These are phyloP conservation scores for Labeo catla DNA, from an alignment of 2,113 vertebrate genomes.

Conservation along the genomic window DNA sequence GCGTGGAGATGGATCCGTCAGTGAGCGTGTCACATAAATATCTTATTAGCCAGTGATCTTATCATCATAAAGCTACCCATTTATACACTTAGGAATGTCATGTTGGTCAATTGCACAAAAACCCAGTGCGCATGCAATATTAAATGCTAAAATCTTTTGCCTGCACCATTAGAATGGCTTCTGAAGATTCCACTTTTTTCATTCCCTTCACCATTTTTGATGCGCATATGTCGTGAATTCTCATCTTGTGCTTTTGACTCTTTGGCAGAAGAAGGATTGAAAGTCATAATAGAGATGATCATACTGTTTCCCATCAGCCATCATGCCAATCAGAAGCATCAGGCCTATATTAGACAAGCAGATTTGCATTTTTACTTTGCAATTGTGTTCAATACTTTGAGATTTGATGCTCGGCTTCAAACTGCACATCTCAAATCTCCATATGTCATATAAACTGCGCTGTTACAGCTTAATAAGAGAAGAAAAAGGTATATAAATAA, in stretches of 20 bases:
- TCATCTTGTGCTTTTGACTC: constrained; percentile 16
- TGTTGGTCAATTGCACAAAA: constrained; percentile 83
- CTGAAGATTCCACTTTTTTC: constrained; percentile 60
- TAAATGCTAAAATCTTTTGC: constrained; percentile 76
- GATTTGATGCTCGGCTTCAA: not conserved
- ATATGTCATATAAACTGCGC: not conserved
- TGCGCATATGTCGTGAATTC: constrained; percentile 63
- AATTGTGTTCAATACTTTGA: not conserved
- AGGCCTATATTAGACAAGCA: not conserved
- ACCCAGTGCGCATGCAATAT: constrained; percentile 75
- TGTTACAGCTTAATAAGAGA: not conserved
- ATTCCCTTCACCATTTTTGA: constrained; percentile 49
- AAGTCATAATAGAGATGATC: not conserved
- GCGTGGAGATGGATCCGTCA: constrained; percentile 82
- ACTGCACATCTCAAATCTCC: not conserved
- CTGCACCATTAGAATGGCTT: constrained; percentile 76
- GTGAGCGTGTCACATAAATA: constrained; percentile 95
- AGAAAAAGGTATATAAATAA: not conserved
- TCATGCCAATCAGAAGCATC: not conserved
- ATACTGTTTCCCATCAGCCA: not conserved
- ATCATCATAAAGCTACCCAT: constrained; percentile 92
- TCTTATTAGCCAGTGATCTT: constrained; percentile 94
- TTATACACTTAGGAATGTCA: constrained; percentile 88
- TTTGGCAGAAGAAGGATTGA: not conserved
- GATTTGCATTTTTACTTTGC: not conserved